Evolutionary conservation across 2,797 vertebrate genomes (phyloP), one percentile per base, ranked within the genome.

Genomic region (Argya squamiceps): DNA sequence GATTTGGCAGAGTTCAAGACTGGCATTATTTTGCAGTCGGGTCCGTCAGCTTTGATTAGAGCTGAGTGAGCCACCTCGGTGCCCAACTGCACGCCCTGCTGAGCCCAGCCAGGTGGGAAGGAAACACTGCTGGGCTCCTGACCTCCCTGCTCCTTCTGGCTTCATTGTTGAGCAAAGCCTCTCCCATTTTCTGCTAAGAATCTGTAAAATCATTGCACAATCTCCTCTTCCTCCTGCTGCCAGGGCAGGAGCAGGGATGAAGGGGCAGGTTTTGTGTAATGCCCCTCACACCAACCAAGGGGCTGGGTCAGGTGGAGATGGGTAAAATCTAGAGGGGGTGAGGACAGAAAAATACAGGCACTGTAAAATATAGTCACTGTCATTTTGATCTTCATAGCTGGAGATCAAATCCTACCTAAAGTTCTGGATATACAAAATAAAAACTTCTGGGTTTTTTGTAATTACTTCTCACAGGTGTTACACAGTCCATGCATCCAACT

Each of bases 401-500:
- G 27, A 71, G 50, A 26, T 68, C 27, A 80, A 2, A 34, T 69
- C 20, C 37, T 16, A 12, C 4, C 7, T 37, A 34, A 79, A 53
- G 12, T 10, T 69, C 14, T 6, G 34, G 29, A 36, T 52, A 6
- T 1, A 3, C 22, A 49, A 62, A 92, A 44, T 24, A 23, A 52
- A 73, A 50, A 34, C 11, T 29, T 21, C 2, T 9, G 41, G 18
- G 10, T 3, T 0, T 49, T 73, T 64, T 44, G 49, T 43, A 11
- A 20, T 22, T 79, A 23, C 27, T 80, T 58, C 30, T 82, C 11
- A 6, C 12, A 15, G 39, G 41, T 59, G 12, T 60, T 56, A 9
- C 2, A 65, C 14, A 39, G 14, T 39, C 30, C 5, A 0, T 12
- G 5, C 7, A 17, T 46, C 59, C 24, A n/a, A 0, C 18, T 55